A percentile compares a stretch with the other conserved stretches of the same genome.
These are phyloP conservation scores for Diplodus puntazzo DNA, from an alignment of 2,797 vertebrate genomes.

Conservation along the genomic window DNA sequence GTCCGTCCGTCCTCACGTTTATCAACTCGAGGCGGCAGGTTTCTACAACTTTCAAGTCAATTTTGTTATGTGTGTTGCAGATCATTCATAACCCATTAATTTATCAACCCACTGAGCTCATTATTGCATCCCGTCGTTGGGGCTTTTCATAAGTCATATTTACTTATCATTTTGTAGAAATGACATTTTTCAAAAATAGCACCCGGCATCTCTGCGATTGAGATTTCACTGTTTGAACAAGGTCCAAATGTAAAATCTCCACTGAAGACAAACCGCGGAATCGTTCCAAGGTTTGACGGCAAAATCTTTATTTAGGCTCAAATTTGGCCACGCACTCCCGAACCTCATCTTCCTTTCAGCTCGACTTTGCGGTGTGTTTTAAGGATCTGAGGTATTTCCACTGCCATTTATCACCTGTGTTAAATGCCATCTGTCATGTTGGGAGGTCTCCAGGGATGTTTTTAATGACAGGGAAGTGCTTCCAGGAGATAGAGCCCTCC, in stretches of 20 bases:
- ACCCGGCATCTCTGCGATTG: constrained; percentile 8
- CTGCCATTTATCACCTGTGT: constrained; percentile 78
- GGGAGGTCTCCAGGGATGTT: constrained; percentile 79
- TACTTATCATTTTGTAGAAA: constrained; percentile 21
- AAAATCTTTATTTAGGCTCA: constrained; percentile 52
- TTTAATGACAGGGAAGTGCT: constrained; percentile 84
- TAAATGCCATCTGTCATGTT: constrained; percentile 84
- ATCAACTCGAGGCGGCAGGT: neutral
- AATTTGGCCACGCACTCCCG: constrained; percentile 42
- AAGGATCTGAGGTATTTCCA: constrained; percentile 68
- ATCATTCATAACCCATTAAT: constrained; percentile 31
- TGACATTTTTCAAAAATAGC: constrained; percentile 18
- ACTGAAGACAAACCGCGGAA: constrained; percentile 12
- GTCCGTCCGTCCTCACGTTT: neutral
- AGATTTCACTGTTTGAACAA: constrained; percentile 23
- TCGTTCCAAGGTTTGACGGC: constrained; percentile 28
- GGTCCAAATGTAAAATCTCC: constrained; percentile 24
- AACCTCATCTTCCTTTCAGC: constrained; percentile 32
- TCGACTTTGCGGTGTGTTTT: constrained; percentile 51
- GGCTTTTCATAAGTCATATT: constrained; percentile 13
- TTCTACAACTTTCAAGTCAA: neutral
- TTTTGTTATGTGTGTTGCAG: constrained; percentile 9
- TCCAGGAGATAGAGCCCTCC: constrained; percentile 76
- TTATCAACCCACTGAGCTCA: constrained; percentile 35
- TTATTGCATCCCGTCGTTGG: constrained; percentile 39